Evolutionary conservation across 2,888 invertebrate genomes (phyloP), one percentile per base, ranked within the genome.

Genomic region (Phyllotreta striolata): DNA sequence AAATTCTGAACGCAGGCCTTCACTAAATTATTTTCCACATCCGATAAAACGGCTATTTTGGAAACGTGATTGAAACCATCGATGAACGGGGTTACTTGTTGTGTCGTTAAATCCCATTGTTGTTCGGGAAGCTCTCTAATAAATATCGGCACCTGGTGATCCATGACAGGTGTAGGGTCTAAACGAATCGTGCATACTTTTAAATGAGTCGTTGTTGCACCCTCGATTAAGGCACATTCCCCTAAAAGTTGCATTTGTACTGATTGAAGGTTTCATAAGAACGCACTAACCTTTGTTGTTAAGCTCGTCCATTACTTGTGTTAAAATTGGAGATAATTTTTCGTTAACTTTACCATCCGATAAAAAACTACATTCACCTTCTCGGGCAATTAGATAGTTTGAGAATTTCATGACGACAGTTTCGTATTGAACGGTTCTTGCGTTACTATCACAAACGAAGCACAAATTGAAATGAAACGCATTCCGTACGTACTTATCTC

Each of bases 391-490:
- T 88, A 98, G 84, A 82, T 96, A 97, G 77, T 95, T 93, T 0
- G 96, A 93, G 55, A 98, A 87, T 80, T 98, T 98, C 76, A 93
- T 95, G 0, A 98, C 94, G 6, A 97, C 93, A 0, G 95, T 91
- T 77, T 98, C 97, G 81, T 96, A 97, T 76, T 95, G 95, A 1
- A 93, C 91, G 0, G 96, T 95, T 62, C 94, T 87, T 0, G 95
- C 91, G 84, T 91, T 89, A 56, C 93, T 91, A 77, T 95, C 93
- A 77, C 95, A 96, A 0, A 97, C 95, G 78, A 98, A 95, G 81
- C 96, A 96, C 37, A 96, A 82, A 83, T 98, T 98, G 83, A 98
- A 98, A 67, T 96, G 91, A 75, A 95, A 93, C n/a, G 94, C 93
- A 82, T 98, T 98, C 58, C 98, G 85, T 9, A 91, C 90, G 82